Evolutionary conservation across 2,797 vertebrate genomes (phyloP).

Genomic region (Manis pentadactyla): DNA sequence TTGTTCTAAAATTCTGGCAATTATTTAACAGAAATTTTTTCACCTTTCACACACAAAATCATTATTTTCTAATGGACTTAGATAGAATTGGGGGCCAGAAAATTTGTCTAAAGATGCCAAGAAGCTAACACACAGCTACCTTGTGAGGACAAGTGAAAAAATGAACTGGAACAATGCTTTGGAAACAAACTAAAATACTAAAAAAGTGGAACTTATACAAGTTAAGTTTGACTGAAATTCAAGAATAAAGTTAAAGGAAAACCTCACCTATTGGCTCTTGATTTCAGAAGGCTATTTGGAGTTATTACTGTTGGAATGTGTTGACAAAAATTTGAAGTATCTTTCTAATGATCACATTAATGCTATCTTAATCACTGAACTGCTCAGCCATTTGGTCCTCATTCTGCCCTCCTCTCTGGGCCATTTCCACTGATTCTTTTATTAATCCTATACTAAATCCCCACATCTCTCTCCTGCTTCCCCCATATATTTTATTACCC

Average conservation of each 20-base stretch:
- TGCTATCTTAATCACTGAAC: not conserved
- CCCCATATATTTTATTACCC: not conserved
- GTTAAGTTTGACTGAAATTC: not conserved
- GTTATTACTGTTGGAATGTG: not conserved
- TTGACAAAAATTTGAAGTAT: not conserved
- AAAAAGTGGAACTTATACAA: not conserved
- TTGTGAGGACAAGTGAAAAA: conserved; percentile 49
- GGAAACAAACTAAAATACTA: conserved; percentile 48
- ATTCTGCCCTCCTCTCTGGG: not conserved
- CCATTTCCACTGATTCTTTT: not conserved
- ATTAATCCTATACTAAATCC: conserved; percentile 11
- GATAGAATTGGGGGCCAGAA: not conserved
- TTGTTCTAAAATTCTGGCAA: conserved; percentile 59
- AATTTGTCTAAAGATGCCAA: conserved; percentile 50
- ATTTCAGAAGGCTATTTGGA: conserved; percentile 22
- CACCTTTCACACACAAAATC: conserved; percentile 38
- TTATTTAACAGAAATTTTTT: not conserved
- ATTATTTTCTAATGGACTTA: conserved; percentile 60
- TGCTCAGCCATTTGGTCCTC: not conserved
- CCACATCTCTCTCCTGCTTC: conserved; percentile 5
- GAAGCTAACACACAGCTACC: conserved; percentile 54
- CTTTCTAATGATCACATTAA: not conserved
- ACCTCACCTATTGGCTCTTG: not conserved
- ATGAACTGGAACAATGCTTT: conserved; percentile 50
- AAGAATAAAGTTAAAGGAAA: conserved; percentile 42